Conservation (phyloP, 2,113 vertebrate species). For the Dascyllus trimaculatus region DNA sequence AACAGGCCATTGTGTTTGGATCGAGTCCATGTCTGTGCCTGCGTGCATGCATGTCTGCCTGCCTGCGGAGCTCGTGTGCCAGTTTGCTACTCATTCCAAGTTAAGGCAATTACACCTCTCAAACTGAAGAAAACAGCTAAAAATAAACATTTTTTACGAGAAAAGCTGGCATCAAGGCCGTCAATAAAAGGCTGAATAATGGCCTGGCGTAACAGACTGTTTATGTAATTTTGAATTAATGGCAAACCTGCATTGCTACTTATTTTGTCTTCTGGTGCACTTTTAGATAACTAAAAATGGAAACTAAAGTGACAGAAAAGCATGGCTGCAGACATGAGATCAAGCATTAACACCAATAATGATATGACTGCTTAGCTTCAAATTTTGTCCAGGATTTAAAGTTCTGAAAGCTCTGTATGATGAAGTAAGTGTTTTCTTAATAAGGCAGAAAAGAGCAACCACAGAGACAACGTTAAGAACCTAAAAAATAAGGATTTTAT, state of each 20-base stretch:
- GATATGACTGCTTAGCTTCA: background rate
- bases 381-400: background rate
- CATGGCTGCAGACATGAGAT: background rate
- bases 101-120: conserved; percentile 38
- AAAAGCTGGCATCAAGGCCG: conserved; percentile 6
- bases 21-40: conserved; percentile 36
- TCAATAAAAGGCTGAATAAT: conserved; percentile 20
- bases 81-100: conserved; percentile 22
- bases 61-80: conserved; percentile 19
- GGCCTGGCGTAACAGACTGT: background rate
- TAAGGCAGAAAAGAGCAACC: background rate
- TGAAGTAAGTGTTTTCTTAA: no score
- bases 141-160: conserved; percentile 39
- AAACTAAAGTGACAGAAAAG: background rate
- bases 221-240: background rate
- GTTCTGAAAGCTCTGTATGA: no score
- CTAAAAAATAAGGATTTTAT: background rate
- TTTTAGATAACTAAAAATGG: background rate
- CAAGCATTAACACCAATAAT: background rate
- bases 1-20: conserved; percentile 71
- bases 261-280: conserved; percentile 3
- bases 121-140: conserved; percentile 30
- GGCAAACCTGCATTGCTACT: conserved; percentile 5
- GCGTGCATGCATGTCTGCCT: conserved; percentile 4
- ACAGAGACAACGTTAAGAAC: no score